These are phyloP conservation scores for Leuctra nigra DNA, from an alignment of 2,888 invertebrate species.

Conservation along the genomic window DNA sequence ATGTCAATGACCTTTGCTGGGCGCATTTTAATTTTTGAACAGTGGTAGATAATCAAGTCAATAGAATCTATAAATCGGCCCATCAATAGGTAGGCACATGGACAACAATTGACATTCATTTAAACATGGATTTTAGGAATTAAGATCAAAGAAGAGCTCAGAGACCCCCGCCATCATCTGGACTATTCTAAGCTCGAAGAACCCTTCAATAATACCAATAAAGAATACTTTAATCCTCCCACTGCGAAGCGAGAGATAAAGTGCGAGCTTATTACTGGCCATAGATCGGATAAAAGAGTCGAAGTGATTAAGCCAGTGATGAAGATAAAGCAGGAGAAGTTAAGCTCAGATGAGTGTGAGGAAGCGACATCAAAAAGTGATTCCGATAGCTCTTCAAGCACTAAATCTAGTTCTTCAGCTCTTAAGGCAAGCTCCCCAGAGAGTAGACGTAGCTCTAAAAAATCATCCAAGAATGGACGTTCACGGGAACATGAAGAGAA, in stretches of 20 bases:
- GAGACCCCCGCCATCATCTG: constrained; percentile 22
- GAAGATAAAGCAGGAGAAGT: constrained; percentile 17
- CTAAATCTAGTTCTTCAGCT: constrained; percentile 20
- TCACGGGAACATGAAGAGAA: constrained; percentile 23
- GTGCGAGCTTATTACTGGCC: background rate
- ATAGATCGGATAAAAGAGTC: background rate
- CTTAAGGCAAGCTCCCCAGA: constrained; percentile 21
- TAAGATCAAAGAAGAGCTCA: constrained; percentile 34
- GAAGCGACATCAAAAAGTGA: constrained; percentile 26
- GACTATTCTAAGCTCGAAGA: background rate
- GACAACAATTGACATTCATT: background rate
- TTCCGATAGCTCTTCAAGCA: constrained; percentile 26
- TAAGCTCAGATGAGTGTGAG: constrained; percentile 25
- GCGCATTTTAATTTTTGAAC: too few relatives aligned
- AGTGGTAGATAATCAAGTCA: too few relatives aligned
- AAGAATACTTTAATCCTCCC: background rate
- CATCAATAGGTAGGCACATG: constrained; percentile 36
- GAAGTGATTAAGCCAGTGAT: background rate
- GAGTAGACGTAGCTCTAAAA: constrained; percentile 25
- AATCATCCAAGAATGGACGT: constrained; percentile 19
- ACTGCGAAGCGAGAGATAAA: background rate
- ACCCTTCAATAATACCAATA: background rate
- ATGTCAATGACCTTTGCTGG: too few relatives aligned
- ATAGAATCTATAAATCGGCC: too few relatives aligned
- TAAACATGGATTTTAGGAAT: background rate